Conservation (phyloP, 1,140 invertebrate genomes). For the Spodoptera frugiperda region DNA sequence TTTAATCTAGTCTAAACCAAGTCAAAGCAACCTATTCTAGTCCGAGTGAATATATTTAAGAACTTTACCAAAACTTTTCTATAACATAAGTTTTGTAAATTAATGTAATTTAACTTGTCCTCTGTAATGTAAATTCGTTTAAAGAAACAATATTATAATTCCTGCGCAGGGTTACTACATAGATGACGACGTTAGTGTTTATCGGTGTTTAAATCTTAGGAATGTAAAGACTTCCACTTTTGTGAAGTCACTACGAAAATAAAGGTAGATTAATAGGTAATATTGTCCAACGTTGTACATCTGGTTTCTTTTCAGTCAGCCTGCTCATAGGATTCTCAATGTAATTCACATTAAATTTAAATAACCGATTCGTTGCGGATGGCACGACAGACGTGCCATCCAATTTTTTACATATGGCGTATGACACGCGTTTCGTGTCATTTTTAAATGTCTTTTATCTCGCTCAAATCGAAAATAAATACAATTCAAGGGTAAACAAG, state of each 20-base stretch:
- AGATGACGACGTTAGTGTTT: constrained; percentile 29
- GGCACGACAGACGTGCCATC: too few species aligned
- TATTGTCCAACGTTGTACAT: constrained; percentile 21
- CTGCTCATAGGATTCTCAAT: constrained; percentile 30
- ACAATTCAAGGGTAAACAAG: too few species aligned
- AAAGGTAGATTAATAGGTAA: constrained; percentile 21
- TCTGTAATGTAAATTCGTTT: constrained; percentile 54
- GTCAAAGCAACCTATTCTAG: constrained; percentile 59
- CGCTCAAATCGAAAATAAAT: too few species aligned
- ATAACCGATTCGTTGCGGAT: too few species aligned
- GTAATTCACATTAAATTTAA: constrained; percentile 47
- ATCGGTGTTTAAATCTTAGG: constrained; percentile 43
- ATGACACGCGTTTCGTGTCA: too few species aligned
- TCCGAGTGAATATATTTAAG: constrained; percentile 48
- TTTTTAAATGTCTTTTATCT: too few species aligned
- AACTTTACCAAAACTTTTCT: constrained; percentile 47
- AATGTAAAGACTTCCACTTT: constrained; percentile 38
- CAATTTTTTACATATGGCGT: too few species aligned
- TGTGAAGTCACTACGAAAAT: constrained; percentile 34
- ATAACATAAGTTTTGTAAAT: constrained; percentile 58
- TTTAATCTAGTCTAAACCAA: constrained; percentile 75
- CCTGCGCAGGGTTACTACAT: constrained; percentile 55
- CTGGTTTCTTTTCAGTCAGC: constrained; percentile 3
- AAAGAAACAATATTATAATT: constrained; percentile 49
- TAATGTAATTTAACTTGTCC: constrained; percentile 55